Evolutionary conservation across 2,797 vertebrate genomes (phyloP).

Genomic region (Chiroxiphia lanceolata): DNA sequence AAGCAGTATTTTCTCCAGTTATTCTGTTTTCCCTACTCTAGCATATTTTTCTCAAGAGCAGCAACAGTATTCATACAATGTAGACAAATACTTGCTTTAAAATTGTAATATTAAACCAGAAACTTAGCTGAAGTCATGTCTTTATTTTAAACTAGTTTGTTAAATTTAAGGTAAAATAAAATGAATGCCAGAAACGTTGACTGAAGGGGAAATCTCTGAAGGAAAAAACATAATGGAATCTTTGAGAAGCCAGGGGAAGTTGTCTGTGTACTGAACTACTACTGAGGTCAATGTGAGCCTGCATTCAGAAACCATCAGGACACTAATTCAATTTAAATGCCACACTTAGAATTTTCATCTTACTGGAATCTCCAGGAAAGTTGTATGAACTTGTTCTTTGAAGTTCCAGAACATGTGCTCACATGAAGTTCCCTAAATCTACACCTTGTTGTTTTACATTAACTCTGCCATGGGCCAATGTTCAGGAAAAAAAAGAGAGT

Average conservation of each 20-base stretch:
- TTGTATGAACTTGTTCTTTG: not conserved
- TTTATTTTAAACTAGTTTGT: not conserved
- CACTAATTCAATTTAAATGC: not conserved
- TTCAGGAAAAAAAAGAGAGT: not conserved
- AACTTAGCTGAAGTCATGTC: not conserved
- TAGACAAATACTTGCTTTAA: not conserved
- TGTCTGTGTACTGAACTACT: not conserved
- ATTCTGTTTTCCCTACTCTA: not conserved
- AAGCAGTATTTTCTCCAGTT: not conserved
- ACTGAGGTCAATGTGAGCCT: not conserved
- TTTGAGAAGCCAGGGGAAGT: not conserved
- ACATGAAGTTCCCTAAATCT: not conserved
- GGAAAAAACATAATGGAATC: not conserved
- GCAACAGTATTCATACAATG: not conserved
- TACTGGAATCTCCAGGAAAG: not conserved
- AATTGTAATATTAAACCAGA: not conserved
- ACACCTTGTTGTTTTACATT: not conserved
- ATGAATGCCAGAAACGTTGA: not conserved
- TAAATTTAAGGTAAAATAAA: not conserved
- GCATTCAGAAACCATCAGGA: not conserved
- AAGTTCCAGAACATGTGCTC: not conserved
- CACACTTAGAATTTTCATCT: not conserved
- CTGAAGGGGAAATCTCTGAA: not conserved
- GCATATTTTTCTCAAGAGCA: not conserved
- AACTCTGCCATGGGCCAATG: not conserved